Evolutionary conservation across 2,888 invertebrate species (phyloP).

Genomic region (Atrina japonica): DNA sequence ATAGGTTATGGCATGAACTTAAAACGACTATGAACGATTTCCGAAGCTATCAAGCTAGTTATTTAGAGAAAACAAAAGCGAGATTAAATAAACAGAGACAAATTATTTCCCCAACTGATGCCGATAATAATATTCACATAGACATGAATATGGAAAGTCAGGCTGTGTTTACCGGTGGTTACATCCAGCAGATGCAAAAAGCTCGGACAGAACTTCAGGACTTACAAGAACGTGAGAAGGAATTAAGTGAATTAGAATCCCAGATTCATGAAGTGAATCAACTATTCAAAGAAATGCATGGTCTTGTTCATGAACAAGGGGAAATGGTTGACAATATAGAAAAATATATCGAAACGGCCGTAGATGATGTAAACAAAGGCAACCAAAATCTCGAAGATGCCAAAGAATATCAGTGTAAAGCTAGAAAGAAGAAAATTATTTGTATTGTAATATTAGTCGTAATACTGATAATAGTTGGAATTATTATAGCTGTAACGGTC

Average conservation of each 20-base stretch:
- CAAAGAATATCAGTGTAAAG: slow-evolving; percentile 47
- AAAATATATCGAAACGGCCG: slow-evolving; percentile 55
- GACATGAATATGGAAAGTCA: slow-evolving; percentile 41
- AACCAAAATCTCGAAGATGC: slow-evolving; percentile 60
- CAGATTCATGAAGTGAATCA: slow-evolving; percentile 69
- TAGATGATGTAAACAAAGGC: slow-evolving; percentile 56
- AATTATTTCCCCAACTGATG: slow-evolving; percentile 53
- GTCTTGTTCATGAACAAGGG: slow-evolving; percentile 68
- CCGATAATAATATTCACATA: slow-evolving; percentile 16
- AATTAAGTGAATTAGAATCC: slow-evolving; percentile 68
- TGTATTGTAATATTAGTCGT: slow-evolving; percentile 58
- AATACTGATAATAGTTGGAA: slow-evolving; percentile 55
- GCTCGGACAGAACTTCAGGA: slow-evolving; percentile 64
- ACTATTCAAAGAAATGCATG: slow-evolving; percentile 69
- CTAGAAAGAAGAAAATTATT: slow-evolving; percentile 61
- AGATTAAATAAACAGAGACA: slow-evolving; percentile 61
- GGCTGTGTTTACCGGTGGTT: slow-evolving; percentile 66
- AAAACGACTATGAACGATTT: slow-evolving; percentile 62
- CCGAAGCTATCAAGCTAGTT: slow-evolving; percentile 65
- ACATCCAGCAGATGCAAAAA: slow-evolving; percentile 64
- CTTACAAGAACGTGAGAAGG: slow-evolving; percentile 64
- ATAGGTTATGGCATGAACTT: slow-evolving; percentile 59
- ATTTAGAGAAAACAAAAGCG: slow-evolving; percentile 68
- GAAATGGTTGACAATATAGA: slow-evolving; percentile 70
- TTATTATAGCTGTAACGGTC: slow-evolving; percentile 49